Percentiles rank a stretch among this genome's conserved stretches.
These are phyloP conservation scores for Tiphia femorata DNA, from an alignment of 2,888 invertebrate species.

Conservation along the genomic window DNA sequence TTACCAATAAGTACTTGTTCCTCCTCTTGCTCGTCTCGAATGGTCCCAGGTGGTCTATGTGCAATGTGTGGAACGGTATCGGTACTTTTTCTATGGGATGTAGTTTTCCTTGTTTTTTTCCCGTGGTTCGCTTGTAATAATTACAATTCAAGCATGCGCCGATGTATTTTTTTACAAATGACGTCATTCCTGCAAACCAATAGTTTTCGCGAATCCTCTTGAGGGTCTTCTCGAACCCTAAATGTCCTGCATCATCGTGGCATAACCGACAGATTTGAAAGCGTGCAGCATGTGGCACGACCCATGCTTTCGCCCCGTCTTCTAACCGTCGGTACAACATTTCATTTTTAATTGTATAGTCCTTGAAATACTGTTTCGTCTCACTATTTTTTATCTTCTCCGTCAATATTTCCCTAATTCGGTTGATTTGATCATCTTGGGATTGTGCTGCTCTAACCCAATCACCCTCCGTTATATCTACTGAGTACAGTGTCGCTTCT, in stretches of 20 bases:
- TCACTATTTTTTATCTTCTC: neutral
- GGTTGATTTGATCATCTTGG: neutral
- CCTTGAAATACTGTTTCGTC: neutral
- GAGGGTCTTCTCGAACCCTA: neutral
- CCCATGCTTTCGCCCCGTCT: neutral
- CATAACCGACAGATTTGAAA: conserved; percentile 2
- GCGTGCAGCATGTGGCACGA: neutral
- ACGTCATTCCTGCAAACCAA: neutral
- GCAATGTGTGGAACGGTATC: neutral
- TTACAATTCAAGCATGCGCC: neutral
- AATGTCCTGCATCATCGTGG: neutral
- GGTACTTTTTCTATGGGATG: neutral
- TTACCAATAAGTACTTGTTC: neutral
- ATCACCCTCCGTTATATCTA: neutral
- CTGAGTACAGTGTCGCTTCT: too few species aligned
- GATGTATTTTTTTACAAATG: neutral
- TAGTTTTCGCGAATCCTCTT: neutral
- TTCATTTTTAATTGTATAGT: neutral
- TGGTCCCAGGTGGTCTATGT: conserved; percentile 4
- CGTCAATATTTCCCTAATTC: neutral
- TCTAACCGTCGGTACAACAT: neutral
- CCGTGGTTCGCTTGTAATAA: neutral
- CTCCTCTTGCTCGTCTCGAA: neutral
- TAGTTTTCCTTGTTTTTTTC: neutral
- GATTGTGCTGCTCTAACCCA: neutral